A percentile compares a stretch with the other conserved stretches of the same genome.
Conservation (phyloP, 2,113 vertebrate genomes). For the Arizona elegans region DNA sequence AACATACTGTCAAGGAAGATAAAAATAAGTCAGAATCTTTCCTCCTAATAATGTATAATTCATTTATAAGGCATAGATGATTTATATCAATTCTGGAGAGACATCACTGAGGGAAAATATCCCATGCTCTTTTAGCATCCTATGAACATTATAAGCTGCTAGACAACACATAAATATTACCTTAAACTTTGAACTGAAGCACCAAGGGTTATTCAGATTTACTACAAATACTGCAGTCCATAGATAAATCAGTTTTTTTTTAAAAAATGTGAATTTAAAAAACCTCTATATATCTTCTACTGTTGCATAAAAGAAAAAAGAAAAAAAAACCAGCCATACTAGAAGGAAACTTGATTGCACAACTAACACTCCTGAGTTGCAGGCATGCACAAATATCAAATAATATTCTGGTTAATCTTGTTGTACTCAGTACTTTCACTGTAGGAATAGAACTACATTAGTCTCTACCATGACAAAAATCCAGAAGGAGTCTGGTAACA, state of each 20-base stretch:
- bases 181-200: not conserved
- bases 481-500: not conserved
- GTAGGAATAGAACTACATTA: not conserved
- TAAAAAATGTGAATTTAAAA: not conserved
- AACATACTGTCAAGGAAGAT: not conserved
- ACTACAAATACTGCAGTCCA: not conserved
- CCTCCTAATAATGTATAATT: not conserved
- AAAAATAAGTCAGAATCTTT: not conserved
- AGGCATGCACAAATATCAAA: not conserved
- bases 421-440: not conserved
- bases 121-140: not conserved
- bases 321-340: not conserved
- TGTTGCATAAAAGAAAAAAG: not conserved
- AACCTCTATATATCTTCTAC: not conserved
- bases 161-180: not conserved
- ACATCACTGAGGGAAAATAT: not conserved
- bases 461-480: not conserved
- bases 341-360: not conserved
- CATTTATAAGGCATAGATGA: not conserved
- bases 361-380: not conserved
- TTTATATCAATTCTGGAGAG: not conserved
- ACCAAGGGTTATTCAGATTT: not conserved
- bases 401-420: not conserved
- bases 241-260: not conserved
- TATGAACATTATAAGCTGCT: not conserved